These are phyloP conservation scores for Podotricha telesiphe DNA, from an alignment of 2,888 invertebrate genomes.

Conservation along the genomic window DNA sequence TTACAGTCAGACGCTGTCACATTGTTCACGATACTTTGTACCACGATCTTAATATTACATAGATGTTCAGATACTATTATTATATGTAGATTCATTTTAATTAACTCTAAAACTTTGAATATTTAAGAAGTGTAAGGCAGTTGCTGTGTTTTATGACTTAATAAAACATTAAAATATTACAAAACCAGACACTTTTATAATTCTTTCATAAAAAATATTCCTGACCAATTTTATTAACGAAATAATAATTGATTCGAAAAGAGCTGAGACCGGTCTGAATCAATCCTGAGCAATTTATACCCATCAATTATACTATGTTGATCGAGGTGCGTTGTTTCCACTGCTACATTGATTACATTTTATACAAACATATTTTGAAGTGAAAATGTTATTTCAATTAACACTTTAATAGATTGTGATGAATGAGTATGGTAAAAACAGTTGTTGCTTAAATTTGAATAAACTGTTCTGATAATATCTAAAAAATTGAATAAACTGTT, in stretches of 20 bases:
- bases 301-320: constrained; percentile 24
- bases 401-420: background rate
- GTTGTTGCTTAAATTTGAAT: background rate
- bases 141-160: no score
- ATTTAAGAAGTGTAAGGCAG: background rate
- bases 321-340: constrained; percentile 24
- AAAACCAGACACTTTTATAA: background rate
- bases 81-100: no score
- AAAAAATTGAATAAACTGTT: no score
- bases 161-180: background rate
- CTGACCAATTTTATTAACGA: background rate
- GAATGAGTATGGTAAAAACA: background rate
- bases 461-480: no score
- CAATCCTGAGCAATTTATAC: constrained; percentile 31
- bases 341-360: constrained; percentile 15
- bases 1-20: no score
- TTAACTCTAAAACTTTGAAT: background rate
- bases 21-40: no score
- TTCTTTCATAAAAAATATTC: background rate
- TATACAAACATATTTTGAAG: constrained; percentile 2
- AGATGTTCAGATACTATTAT: no score
- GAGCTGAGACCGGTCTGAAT: constrained; percentile 7
- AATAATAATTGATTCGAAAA: constrained; percentile 22
- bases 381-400: constrained; percentile 17
- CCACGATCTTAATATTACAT: no score